Evolutionary conservation across 92 coral and sea anemone species (phyloP).

Genomic region (Actinernus sp.): DNA sequence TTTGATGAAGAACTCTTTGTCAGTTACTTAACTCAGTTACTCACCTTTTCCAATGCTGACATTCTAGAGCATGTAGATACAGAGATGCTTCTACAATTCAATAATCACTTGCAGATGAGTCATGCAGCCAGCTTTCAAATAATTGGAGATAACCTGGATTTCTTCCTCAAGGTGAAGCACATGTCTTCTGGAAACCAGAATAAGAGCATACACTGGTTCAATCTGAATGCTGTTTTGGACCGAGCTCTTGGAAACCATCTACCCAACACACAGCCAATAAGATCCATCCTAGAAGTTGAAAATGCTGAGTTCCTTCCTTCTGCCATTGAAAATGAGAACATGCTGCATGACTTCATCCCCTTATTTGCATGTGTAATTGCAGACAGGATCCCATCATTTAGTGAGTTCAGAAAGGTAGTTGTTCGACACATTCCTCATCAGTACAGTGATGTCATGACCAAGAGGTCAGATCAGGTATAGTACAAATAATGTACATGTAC

Average conservation of each 20-base stretch:
- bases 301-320: conserved; percentile 60
- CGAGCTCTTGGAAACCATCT: conserved; percentile 19
- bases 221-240: conserved; percentile 58
- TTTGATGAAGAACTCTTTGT: no score
- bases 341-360: conserved; percentile 68
- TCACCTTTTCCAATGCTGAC: no score
- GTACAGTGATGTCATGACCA: conserved; percentile 45
- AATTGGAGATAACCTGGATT: conserved; percentile 63
- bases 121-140: no score
- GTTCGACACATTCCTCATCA: conserved; percentile 61
- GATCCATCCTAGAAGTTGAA: conserved; percentile 33
- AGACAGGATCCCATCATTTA: no score
- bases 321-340: conserved; percentile 42
- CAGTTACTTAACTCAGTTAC: no score
- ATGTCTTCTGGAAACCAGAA: conserved; percentile 55
- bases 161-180: conserved; percentile 57
- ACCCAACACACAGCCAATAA: conserved; percentile 23
- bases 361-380: no score
- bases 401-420: no score
- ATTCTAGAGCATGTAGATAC: no score
- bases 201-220: conserved; percentile 80
- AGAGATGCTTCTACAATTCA: no score
- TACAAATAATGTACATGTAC: no score
- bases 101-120: no score
- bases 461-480: conserved; percentile 36